Evolutionary conservation across 30 jellyfish, hydroid and myxozoan genomes (phyloP), one percentile per base, ranked within the genome.

Genomic region (Pseudorhiza aurosa): DNA sequence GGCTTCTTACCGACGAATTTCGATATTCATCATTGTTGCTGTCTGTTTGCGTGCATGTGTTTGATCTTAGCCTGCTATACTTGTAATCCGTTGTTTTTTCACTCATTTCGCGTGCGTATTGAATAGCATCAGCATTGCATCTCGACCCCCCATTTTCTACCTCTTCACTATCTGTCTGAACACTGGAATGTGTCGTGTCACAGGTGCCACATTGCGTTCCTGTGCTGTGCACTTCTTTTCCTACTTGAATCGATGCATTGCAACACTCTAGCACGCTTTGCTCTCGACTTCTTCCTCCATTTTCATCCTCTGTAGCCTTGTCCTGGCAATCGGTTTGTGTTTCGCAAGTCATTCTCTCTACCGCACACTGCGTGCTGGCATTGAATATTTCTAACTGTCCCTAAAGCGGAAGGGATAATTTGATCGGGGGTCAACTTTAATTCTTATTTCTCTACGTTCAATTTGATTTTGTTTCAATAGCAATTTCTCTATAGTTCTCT

Each of bases 41-140:
- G 26, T 76, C 88, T 62, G 88, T 58, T 40, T 76, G 88, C 36
- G 77, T 76, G 36, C 58, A 24, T 1, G 14, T 42, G 15, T 44
- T 58, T n/a, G 39, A 21, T 31, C 29, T 45, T 27, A 7, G 28
- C 2, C 24, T 27, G 43, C 17, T 71, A 36, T 70, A 9, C 15
- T 49, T 65, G 27, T 36, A 14, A 33, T 47, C 50, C 33, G 27
- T 28, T 11, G 83, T 45, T 6, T 47, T 49, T 28, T 70, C 65
- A 25, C 27, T 45, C 60, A 28, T 50, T 12, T 28, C 28, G 35
- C 71, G 29, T 6, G 65, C 70, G 29, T 47, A n/a, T 46, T 45
- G 57, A 14, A 45, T 70, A 26, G 35, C 22, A 53, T 53, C 67
- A 15, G 1, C 14, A 10, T 7, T 53, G 67, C 24, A 18, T 19